Conservation (phyloP, 2,888 invertebrate genomes). For the Nomada ferruginata region DNA sequence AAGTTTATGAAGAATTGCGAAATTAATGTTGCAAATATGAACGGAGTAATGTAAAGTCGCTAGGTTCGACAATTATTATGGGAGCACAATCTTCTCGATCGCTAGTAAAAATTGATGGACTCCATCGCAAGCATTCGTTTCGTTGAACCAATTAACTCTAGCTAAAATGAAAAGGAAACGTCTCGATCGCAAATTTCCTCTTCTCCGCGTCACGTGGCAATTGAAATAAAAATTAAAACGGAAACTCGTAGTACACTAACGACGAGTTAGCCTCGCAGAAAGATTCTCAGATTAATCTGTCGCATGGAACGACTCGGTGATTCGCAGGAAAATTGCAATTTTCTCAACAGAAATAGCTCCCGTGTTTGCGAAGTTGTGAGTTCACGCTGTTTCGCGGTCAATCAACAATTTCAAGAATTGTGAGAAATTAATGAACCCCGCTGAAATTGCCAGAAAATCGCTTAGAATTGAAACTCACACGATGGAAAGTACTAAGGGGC, state of each 20-base stretch:
- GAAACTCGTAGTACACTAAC: not conserved
- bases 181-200: not conserved
- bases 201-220: not conserved
- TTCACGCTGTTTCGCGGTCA: too few species aligned
- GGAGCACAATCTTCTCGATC: too few species aligned
- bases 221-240: constrained; percentile 28
- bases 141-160: not conserved
- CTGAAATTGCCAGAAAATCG: constrained; percentile 4
- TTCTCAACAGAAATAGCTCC: too few species aligned
- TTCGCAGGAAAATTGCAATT: too few species aligned
- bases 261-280: too few species aligned
- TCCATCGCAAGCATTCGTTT: not conserved
- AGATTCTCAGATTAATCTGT: too few species aligned
- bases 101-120: not conserved
- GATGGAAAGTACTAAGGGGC: too few species aligned
- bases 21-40: not conserved
- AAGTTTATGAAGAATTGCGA: not conserved
- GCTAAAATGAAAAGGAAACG: not conserved
- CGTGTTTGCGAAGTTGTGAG: too few species aligned
- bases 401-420: too few species aligned
- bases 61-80: too few species aligned
- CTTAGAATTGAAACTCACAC: too few species aligned
- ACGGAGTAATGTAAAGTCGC: not conserved
- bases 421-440: not conserved
- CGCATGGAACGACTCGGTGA: too few species aligned